phyloP scores from a whole-genome alignment of 2,888 invertebrate species.

The Ctenicera cuprea region DNA sequence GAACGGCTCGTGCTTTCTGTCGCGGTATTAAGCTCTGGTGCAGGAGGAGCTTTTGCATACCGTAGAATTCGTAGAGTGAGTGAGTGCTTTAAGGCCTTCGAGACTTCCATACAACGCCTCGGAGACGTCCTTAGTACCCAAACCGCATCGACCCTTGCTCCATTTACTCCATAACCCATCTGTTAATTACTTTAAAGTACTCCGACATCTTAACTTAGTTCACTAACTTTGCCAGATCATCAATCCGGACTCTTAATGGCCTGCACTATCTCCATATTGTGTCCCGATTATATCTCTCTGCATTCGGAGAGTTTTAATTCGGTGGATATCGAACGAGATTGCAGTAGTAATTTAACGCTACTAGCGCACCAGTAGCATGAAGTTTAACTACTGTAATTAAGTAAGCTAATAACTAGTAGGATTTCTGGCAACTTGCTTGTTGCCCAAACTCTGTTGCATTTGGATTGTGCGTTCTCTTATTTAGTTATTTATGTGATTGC shows the following conservation, averaged over 20 bases:
- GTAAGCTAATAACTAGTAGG: constrained; percentile 56
- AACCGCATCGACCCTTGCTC: constrained; percentile 58
- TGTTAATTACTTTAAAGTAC: constrained; percentile 62
- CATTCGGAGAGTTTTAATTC: constrained; percentile 45
- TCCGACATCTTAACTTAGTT: constrained; percentile 58
- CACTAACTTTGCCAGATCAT: constrained; percentile 54
- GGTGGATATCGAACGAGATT: constrained; percentile 45
- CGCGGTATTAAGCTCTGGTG: constrained; percentile 43
- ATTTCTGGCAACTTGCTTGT: constrained; percentile 46
- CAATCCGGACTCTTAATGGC: constrained; percentile 53
- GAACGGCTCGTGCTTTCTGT: constrained; percentile 54
- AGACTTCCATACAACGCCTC: constrained; percentile 50
- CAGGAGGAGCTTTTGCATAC: constrained; percentile 46
- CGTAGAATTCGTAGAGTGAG: constrained; percentile 41
- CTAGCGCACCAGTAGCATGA: constrained; percentile 45
- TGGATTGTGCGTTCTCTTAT: constrained; percentile 57
- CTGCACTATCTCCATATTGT: constrained; percentile 49
- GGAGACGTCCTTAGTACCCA: constrained; percentile 59
- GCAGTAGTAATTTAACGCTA: constrained; percentile 56
- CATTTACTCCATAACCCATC: constrained; percentile 61
- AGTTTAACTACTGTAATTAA: constrained; percentile 57
- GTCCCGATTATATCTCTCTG: constrained; percentile 41
- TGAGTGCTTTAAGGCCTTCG: constrained; percentile 50
- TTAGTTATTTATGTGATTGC: constrained; percentile 61
- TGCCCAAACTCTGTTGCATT: constrained; percentile 54